Percentiles rank a stretch among this genome's conserved stretches.
These are phyloP conservation scores for Oncorhynchus tshawytscha DNA, from an alignment of 2,113 vertebrate species.

Conservation along the genomic window DNA sequence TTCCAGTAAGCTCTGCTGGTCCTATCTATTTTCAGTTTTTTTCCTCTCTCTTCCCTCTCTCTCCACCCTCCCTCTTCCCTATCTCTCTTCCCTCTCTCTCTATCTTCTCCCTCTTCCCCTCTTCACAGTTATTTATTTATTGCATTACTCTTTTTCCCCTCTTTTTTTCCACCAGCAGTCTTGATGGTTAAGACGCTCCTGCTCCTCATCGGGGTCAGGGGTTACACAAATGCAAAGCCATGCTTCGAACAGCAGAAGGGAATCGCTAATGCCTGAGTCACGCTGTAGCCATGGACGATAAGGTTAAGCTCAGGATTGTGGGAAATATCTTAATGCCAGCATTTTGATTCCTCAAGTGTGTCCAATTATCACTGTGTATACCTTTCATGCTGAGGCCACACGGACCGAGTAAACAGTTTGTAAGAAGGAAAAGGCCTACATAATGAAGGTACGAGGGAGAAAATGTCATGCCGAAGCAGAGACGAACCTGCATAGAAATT, in stretches of 20 bases:
- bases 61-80: too few relatives aligned
- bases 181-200: neutral
- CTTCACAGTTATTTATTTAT: too few relatives aligned
- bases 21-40: too few relatives aligned
- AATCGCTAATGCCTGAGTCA: too few relatives aligned
- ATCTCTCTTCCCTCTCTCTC: too few relatives aligned
- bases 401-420: neutral
- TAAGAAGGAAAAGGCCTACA: neutral
- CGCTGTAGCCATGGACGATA: too few relatives aligned
- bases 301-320: neutral
- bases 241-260: neutral
- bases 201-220: neutral
- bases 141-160: too few relatives aligned
- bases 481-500: conserved; percentile 44
- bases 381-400: neutral
- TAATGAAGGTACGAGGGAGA: conserved; percentile 24
- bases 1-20: too few relatives aligned
- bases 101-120: too few relatives aligned
- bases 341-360: conserved; percentile 30
- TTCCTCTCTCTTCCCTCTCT: too few relatives aligned
- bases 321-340: conserved; percentile 35
- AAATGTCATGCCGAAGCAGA: conserved; percentile 24
- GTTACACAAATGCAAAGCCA: conserved; percentile 1
- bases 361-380: conserved; percentile 21
- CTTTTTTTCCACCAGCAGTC: neutral